These are phyloP conservation scores for Drosophila leontia DNA, from an alignment of 1,140 invertebrate genomes.

Conservation along the genomic window DNA sequence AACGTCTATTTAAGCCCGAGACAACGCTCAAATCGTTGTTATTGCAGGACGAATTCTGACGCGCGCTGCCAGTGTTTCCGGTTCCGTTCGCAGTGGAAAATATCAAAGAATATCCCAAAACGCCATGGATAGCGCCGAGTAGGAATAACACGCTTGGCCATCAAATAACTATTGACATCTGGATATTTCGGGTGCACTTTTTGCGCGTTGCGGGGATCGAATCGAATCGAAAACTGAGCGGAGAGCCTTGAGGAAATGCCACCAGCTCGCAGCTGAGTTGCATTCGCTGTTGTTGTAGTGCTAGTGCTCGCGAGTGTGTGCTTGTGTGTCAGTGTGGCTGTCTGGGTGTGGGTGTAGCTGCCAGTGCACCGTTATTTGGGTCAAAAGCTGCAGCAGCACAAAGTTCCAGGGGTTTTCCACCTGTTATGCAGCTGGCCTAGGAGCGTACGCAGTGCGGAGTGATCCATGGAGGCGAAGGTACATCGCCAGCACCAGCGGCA, in stretches of 20 bases:
- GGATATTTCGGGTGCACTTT: conserved; percentile 1
- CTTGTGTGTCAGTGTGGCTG: conserved; percentile 14
- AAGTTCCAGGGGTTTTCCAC: conserved; percentile 60
- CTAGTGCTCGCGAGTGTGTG: conserved; percentile 25
- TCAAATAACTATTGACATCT: background rate
- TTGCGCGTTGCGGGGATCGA: background rate
- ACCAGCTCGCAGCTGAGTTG: conserved; percentile 44
- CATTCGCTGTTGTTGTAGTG: conserved; percentile 37
- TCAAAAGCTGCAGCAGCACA: conserved; percentile 60
- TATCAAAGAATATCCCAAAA: conserved; percentile 9
- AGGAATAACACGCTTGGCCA: background rate
- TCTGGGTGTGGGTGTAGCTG: conserved; percentile 39
- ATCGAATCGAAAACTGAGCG: conserved; percentile 1
- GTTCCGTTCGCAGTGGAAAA: conserved; percentile 20
- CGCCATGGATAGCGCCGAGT: conserved; percentile 22
- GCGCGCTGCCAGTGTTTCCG: conserved; percentile 29
- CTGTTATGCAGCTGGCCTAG: conserved; percentile 68
- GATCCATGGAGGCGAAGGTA: conserved; percentile 75
- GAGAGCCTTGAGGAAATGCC: conserved; percentile 56
- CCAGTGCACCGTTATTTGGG: conserved; percentile 73
- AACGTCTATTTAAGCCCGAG: conserved; percentile 29
- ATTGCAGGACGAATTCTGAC: conserved; percentile 33
- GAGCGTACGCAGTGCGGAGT: conserved; percentile 9
- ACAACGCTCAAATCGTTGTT: conserved; percentile 29
- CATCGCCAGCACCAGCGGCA: conserved; percentile 82